Evolutionary conservation across 1,140 invertebrate genomes (phyloP).

Genomic region (Heliothis subflexa): DNA sequence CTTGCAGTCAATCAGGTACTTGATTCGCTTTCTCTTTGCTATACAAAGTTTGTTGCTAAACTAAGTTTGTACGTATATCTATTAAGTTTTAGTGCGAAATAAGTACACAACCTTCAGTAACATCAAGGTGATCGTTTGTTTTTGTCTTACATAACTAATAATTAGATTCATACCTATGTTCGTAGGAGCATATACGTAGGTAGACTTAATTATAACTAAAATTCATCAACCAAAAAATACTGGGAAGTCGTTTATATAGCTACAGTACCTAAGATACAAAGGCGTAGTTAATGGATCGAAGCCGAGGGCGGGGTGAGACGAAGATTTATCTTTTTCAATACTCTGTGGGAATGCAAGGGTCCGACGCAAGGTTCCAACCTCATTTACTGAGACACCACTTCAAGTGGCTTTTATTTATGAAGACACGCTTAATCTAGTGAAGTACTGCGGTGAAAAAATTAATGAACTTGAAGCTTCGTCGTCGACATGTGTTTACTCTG

Average conservation of each 20-base stretch:
- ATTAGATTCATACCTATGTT: too few relatives aligned
- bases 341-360: slow-evolving; percentile 64
- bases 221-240: not conserved
- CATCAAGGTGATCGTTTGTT: too few relatives aligned
- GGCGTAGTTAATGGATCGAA: slow-evolving; percentile 66
- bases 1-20: too few relatives aligned
- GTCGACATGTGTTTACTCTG: slow-evolving; percentile 13
- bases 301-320: slow-evolving; percentile 65
- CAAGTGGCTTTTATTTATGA: slow-evolving; percentile 69
- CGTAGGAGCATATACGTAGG: too few relatives aligned
- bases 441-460: slow-evolving; percentile 41
- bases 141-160: too few relatives aligned
- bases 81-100: too few relatives aligned
- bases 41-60: too few relatives aligned
- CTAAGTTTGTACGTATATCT: too few relatives aligned
- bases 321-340: slow-evolving; percentile 81
- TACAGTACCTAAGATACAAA: slow-evolving; percentile 47
- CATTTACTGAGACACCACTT: slow-evolving; percentile 47
- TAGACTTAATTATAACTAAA: not conserved
- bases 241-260: slow-evolving; percentile 44
- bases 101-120: too few relatives aligned
- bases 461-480: slow-evolving; percentile 25
- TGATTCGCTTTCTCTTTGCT: too few relatives aligned
- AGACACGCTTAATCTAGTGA: slow-evolving; percentile 53
- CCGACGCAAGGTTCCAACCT: slow-evolving; percentile 36